Conservation (phyloP, 2,113 vertebrate genomes). For the Sander vitreus region DNA sequence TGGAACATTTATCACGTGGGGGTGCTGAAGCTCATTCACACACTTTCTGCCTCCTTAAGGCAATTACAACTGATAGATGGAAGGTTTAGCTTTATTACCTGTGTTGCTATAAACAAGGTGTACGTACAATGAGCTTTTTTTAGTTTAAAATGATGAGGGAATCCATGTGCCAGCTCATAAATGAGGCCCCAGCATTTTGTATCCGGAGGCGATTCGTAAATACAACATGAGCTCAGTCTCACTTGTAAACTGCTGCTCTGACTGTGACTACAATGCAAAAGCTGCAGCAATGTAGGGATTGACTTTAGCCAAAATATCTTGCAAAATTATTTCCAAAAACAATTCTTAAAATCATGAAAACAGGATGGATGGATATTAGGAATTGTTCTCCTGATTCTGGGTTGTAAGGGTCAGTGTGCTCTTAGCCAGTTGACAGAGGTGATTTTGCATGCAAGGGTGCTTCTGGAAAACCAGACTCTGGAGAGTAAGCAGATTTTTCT, state of each 20-base stretch:
- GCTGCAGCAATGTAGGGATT: constrained; percentile 30
- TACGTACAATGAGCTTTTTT: constrained; percentile 67
- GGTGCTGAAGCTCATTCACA: constrained; percentile 55
- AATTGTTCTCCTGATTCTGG: neutral
- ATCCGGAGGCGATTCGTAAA: constrained; percentile 71
- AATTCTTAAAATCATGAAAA: constrained; percentile 3
- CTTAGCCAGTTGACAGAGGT: constrained; percentile 32
- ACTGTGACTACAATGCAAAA: constrained; percentile 49
- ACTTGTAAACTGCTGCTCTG: constrained; percentile 51
- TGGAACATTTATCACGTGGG: constrained; percentile 58
- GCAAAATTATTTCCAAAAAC: neutral
- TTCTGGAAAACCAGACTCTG: constrained; percentile 52
- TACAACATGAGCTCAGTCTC: constrained; percentile 67
- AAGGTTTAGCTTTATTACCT: constrained; percentile 66
- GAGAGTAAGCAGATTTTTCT: constrained; percentile 66
- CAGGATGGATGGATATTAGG: constrained; percentile 2
- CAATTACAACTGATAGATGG: constrained; percentile 64
- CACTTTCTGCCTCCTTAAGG: constrained; percentile 44
- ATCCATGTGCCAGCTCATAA: constrained; percentile 74
- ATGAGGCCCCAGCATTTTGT: constrained; percentile 62
- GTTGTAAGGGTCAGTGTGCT: constrained; percentile 19
- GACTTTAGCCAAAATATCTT: neutral
- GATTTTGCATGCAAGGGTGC: constrained; percentile 59
- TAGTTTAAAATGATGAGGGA: constrained; percentile 53
- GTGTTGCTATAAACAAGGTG: constrained; percentile 68